Evolutionary conservation across 2,888 invertebrate genomes (phyloP).

Genomic region (Drosophila neotestacea): DNA sequence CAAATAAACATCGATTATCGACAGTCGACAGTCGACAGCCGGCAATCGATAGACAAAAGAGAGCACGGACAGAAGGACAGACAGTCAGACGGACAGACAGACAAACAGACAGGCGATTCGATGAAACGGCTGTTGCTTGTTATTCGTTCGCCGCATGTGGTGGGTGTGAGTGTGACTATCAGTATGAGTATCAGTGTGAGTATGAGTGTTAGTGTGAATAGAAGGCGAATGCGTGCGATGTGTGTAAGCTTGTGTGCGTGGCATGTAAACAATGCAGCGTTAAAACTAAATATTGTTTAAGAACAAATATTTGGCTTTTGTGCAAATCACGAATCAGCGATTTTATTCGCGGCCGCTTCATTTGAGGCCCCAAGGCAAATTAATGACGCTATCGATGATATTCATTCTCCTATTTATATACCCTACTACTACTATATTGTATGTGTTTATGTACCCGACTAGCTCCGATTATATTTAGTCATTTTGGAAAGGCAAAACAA

Average conservation of each 20-base stretch:
- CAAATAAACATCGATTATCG: slow-evolving; percentile 68
- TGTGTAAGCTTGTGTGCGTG: slow-evolving; percentile 45
- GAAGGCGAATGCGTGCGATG: slow-evolving; percentile 28
- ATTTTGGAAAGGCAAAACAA: slow-evolving; percentile 29
- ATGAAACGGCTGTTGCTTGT: slow-evolving; percentile 61
- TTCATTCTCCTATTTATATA: slow-evolving; percentile 25
- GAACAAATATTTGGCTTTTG: slow-evolving; percentile 78
- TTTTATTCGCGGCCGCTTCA: slow-evolving; percentile 39
- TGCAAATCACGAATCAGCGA: slow-evolving; percentile 74
- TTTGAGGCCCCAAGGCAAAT: slow-evolving; percentile 40
- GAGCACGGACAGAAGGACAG: slow-evolving; percentile 25
- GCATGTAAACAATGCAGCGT: slow-evolving; percentile 76
- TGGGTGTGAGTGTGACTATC: slow-evolving; percentile 6
- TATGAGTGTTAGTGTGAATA: slow-evolving; percentile 22
- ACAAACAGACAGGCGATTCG: slow-evolving; percentile 20
- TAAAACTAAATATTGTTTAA: slow-evolving; percentile 80
- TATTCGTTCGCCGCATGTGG: slow-evolving; percentile 42
- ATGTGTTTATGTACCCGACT: not conserved
- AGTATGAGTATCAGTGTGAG: not conserved
- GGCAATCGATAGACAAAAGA: slow-evolving; percentile 48
- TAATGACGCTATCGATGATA: slow-evolving; percentile 73
- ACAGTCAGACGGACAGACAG: slow-evolving; percentile 10
- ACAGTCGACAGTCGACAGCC: slow-evolving; percentile 50
- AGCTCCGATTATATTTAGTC: slow-evolving; percentile 59
- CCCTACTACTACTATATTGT: not conserved